Base-by-base conservation (phyloP, 2,113 vertebrate species). In the Polypterus bichir region DNA sequence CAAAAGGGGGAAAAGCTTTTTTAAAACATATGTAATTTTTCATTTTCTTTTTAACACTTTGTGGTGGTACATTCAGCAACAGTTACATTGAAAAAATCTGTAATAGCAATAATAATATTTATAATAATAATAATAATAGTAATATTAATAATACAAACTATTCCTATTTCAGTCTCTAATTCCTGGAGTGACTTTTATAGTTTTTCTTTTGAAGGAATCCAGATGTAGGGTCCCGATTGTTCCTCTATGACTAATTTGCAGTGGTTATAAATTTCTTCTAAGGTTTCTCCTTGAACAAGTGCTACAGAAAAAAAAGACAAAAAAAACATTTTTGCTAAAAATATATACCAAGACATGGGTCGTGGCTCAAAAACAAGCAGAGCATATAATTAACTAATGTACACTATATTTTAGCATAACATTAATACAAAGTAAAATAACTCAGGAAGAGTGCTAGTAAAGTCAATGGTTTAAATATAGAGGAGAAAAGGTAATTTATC, bases 201-300 rank as follows among this genome's bases (percentile, higher is more conserved):
- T 80, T 96, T 97, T 75, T 98, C 94, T 85, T 97, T 98, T 57
- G 95, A 97, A 72, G 95, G 92, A 82, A 97, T 91, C 95, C 95
- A 98, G 89, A 97, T 96, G 86, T 90, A 98, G 74, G 94, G 91
- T 83, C 93, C 94, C 77, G 95, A 97, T 70, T 98, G 92, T 83
- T 97, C 93, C 82, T 98, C 95, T 80, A 98, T 97, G 74, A 95
- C 91, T 80, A 94, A 83, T 86, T 98, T 98, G 90, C 93, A 96
- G 76, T 93, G 87, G 81, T 90, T 92, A 87, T 98, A 98, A 87
- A 98, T 91, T 77, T 96, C 93, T 86, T 97, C 94, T 88, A 97
- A 84, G 72, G 90, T 96, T 75, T 97, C 92, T 75, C 90, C 94
- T 91, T 97, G 94, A 83, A 98, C 93, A 77, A 98, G 88, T 65